Evolutionary conservation across 2,888 invertebrate species (phyloP).

Genomic region (Nipponacmea schrenckii): DNA sequence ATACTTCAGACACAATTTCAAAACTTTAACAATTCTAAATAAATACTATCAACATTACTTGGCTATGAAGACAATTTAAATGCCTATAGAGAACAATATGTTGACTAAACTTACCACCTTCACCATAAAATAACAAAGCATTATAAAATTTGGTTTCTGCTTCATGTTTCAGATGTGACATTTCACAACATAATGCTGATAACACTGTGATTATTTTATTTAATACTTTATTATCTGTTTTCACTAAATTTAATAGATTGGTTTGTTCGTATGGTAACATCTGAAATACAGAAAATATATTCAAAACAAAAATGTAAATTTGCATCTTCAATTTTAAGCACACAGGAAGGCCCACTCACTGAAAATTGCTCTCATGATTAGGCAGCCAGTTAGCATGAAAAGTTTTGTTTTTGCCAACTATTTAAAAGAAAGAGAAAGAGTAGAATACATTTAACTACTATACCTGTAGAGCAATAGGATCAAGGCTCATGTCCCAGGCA

Average conservation of each 20-base stretch:
- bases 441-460: background rate
- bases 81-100: too few species aligned
- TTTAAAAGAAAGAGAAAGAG: background rate
- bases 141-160: conserved; percentile 74
- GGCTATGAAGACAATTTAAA: too few species aligned
- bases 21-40: too few species aligned
- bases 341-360: background rate
- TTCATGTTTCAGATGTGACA: conserved; percentile 76
- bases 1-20: too few species aligned
- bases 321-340: background rate
- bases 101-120: conserved; percentile 71
- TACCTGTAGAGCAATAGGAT: conserved; percentile 68
- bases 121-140: conserved; percentile 77
- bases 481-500: conserved; percentile 68
- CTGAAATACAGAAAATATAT: conserved; percentile 41
- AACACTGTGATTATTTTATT: conserved; percentile 79
- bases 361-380: background rate
- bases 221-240: conserved; percentile 84
- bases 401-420: too few species aligned
- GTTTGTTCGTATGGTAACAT: conserved; percentile 75
- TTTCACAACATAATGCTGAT: conserved; percentile 82
- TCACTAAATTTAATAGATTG: conserved; percentile 77
- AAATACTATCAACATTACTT: too few species aligned
- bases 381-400: background rate
- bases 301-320: background rate